Base-by-base conservation (phyloP, 2,888 invertebrate genomes). In the Spatulosminthurus flaviceps region DNA sequence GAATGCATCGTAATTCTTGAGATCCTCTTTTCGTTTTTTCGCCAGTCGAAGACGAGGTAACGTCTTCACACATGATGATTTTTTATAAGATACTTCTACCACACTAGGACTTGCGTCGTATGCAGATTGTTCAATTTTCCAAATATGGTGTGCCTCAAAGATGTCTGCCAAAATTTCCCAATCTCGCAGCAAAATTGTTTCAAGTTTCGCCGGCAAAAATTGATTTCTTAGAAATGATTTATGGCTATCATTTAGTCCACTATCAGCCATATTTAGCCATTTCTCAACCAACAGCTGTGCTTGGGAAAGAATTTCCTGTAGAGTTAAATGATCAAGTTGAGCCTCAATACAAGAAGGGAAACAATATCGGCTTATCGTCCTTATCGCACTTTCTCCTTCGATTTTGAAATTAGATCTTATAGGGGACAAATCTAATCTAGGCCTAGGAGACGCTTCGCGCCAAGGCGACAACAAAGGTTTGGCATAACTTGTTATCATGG, bases 301-400 rank as follows among this genome's bases (percentile, higher is more conserved):
- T 74, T 74, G 16, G 9, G 16, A 7, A 0, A 74, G 51, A 29
- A 74, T 74, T 21, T 74, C 74, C 11, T 29, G 28, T 0, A 74
- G 74, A 9, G 74, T 61, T 21, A 74, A 60, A 26, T 60, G 21
- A 51, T 74, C 26, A 28, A 61, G 61, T n/a, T 74, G 61, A 1
- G 74, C 28, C 5, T 74, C 61, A 29, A 28, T 24, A 60, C 29
- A 74, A 29, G 74, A 61, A 51, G 74, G 74, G 21, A 74, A 74
- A 74, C 74, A 74, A n/a, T 74, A 74, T n/a, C 74, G 26, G n/a
- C 61, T 74, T 24, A 74, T 61, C 0, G 74, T 74, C 24, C 26
- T 26, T 2, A 74, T 61, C 13, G 74, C 74, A 61, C 28, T 51
- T 34, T 74, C 74, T 29, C 74, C 74, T 61, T 74, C 74, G 5